Percentiles rank a stretch among this genome's conserved stretches.
phyloP scores from a whole-genome alignment of 2,888 invertebrate genomes.

The Frankliniella intonsa region DNA sequence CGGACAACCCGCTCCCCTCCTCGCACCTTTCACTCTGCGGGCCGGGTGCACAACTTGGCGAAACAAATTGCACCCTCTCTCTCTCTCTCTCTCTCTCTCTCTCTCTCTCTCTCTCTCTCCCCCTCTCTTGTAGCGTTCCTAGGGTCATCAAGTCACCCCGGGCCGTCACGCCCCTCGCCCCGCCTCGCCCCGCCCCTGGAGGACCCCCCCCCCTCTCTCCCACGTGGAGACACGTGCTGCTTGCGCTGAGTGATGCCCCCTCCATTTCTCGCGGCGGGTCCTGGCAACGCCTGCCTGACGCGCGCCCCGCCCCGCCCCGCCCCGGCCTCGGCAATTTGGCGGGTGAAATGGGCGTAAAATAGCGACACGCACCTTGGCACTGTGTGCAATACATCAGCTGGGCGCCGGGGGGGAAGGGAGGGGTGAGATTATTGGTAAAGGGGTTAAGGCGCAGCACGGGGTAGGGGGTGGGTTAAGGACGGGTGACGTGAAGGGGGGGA shows the following conservation, averaged over 20 bases:
- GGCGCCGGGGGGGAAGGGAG: not conserved
- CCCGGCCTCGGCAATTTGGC: not conserved
- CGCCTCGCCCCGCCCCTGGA: no score
- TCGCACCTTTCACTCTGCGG: not conserved
- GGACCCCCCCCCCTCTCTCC: no score
- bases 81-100: not conserved
- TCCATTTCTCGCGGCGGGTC: no score
- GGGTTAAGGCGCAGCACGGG: no score
- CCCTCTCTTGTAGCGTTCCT: no score
- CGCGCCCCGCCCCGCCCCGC: not conserved
- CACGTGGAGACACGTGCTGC: no score
- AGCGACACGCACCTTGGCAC: constrained; percentile 18
- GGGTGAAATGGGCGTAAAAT: constrained; percentile 24
- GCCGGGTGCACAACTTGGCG: not conserved
- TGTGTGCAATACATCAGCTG: constrained; percentile 5
- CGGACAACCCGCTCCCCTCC: not conserved
- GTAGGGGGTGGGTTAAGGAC: no score
- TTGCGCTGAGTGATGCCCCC: no score
- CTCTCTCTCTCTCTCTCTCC: not conserved
- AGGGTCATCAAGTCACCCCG: no score
- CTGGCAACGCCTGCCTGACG: not conserved
- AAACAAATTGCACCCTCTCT: constrained; percentile 10
- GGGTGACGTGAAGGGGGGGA: no score
- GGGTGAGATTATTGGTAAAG: not conserved
- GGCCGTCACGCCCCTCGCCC: no score